Percentiles rank a stretch among this genome's conserved stretches.
Conservation (phyloP, 1,140 invertebrate genomes). For the Pachypsylla venusta region DNA sequence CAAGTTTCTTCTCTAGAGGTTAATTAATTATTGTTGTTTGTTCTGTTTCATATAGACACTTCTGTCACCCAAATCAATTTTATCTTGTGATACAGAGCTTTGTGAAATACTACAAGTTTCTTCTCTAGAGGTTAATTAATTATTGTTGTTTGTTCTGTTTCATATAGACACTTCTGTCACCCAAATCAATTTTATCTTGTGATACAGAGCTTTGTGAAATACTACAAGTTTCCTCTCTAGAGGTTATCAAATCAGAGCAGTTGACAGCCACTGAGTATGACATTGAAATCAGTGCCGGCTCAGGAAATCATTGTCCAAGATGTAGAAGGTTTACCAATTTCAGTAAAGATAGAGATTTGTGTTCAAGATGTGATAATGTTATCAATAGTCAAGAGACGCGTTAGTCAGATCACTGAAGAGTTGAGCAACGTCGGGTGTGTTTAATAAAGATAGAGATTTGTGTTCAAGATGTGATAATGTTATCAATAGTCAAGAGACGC, state of each 20-base stretch:
- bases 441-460: too few relatives aligned
- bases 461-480: too few relatives aligned
- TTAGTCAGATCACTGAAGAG: background rate
- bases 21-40: too few relatives aligned
- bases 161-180: constrained; percentile 8
- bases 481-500: too few relatives aligned
- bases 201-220: constrained; percentile 19
- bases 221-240: constrained; percentile 17
- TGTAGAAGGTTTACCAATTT: background rate
- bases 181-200: constrained; percentile 10
- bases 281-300: background rate
- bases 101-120: too few relatives aligned
- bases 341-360: background rate
- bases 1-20: too few relatives aligned
- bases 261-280: background rate
- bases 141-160: background rate
- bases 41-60: too few relatives aligned
- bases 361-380: constrained; percentile 2
- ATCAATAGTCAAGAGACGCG: background rate
- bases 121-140: too few relatives aligned
- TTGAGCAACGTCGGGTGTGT: background rate
- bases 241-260: background rate
- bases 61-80: too few relatives aligned
- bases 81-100: too few relatives aligned
- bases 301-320: background rate